Conservation (phyloP, 2,113 vertebrate species). For the Butorides virescens region DNA sequence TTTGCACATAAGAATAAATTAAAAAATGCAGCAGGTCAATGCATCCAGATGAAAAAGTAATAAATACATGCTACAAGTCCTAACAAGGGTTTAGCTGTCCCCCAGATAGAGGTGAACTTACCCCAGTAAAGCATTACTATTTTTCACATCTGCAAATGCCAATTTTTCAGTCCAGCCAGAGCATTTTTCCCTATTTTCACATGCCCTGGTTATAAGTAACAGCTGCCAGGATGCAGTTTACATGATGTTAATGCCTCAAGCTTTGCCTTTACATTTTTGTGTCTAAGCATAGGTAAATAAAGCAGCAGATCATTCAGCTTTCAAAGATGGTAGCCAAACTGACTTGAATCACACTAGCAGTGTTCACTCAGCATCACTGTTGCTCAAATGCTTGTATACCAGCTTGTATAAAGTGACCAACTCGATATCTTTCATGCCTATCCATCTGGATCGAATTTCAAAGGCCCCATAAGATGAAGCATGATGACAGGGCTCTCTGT, state of each 20-base stretch:
- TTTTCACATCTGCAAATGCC: background rate
- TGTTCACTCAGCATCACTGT: background rate
- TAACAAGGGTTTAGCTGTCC: background rate
- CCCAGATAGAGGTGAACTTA: background rate
- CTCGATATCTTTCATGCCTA: background rate
- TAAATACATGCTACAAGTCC: background rate
- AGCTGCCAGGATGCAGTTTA: background rate
- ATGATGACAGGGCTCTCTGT: background rate
- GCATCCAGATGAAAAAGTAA: background rate
- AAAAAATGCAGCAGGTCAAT: background rate
- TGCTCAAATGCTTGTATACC: background rate
- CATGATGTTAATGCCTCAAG: background rate
- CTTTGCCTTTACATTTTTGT: background rate
- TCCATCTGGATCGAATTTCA: background rate
- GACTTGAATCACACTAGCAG: background rate
- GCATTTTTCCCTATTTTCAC: background rate
- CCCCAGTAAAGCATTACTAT: background rate
- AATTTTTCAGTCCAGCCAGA: background rate
- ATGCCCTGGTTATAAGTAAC: background rate
- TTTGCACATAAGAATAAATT: background rate
- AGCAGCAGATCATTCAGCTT: background rate
- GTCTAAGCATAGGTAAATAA: background rate
- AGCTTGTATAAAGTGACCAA: background rate
- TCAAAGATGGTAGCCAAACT: background rate
- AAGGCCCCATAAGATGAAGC: background rate